These are phyloP conservation scores for Channa argus DNA, from an alignment of 2,113 vertebrate species.

Conservation along the genomic window DNA sequence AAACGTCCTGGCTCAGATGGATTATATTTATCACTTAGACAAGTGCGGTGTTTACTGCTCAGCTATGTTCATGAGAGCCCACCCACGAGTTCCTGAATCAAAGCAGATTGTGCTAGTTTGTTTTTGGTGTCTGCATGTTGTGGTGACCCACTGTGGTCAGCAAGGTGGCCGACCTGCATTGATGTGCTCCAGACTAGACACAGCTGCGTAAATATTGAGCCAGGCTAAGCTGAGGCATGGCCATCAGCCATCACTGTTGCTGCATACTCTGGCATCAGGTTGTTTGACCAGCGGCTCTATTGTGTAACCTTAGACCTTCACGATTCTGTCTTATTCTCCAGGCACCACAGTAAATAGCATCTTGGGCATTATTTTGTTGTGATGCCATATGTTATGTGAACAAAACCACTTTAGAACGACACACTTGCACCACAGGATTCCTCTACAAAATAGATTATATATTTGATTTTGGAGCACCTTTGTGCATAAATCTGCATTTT, in stretches of 20 bases:
- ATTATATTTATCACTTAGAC: slow-evolving; percentile 21
- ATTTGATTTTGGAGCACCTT: slow-evolving; percentile 24
- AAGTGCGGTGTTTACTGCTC: slow-evolving; percentile 11
- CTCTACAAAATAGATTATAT: not conserved
- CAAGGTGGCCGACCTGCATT: slow-evolving; percentile 47
- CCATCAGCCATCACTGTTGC: slow-evolving; percentile 51
- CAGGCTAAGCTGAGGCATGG: slow-evolving; percentile 65
- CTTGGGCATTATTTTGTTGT: not conserved
- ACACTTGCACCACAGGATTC: not conserved
- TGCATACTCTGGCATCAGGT: slow-evolving; percentile 51
- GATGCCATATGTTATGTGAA: not conserved
- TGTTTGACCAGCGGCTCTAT: slow-evolving; percentile 64
- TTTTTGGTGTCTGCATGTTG: slow-evolving; percentile 33
- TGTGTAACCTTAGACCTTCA: slow-evolving; percentile 40
- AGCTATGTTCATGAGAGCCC: slow-evolving; percentile 24
- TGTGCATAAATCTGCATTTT: slow-evolving; percentile 26
- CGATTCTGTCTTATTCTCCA: slow-evolving; percentile 38
- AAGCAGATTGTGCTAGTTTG: slow-evolving; percentile 47
- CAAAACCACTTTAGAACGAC: slow-evolving; percentile 16
- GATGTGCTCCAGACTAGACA: slow-evolving; percentile 66
- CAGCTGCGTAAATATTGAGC: slow-evolving; percentile 77
- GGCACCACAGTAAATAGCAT: slow-evolving; percentile 10
- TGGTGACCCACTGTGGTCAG: slow-evolving; percentile 51
- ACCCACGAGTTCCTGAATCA: slow-evolving; percentile 33
- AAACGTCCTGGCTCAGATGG: slow-evolving; percentile 9